Base-by-base conservation (phyloP, 2,888 invertebrate genomes). In the Agriotes lineatus region DNA sequence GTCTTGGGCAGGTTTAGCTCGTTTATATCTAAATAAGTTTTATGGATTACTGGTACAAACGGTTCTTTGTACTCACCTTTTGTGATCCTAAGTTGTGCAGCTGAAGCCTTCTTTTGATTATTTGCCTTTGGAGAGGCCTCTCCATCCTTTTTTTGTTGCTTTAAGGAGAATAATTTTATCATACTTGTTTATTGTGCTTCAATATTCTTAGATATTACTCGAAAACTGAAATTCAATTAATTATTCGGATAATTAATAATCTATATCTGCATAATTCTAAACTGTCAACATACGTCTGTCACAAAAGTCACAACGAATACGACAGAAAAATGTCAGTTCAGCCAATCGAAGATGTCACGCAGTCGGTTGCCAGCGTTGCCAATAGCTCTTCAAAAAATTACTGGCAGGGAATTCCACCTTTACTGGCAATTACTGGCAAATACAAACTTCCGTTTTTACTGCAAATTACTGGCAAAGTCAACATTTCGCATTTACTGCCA, bases 81-180 rank as follows among this genome's bases (percentile, higher is more conserved):
- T 84, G 96, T 96, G 82, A 98, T 96, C 85, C 98, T 91, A 82
- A 98, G 88, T 85, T 98, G 97, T 74, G 98, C 98, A 79, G 98
- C 97, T 75, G 97, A 96, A 75, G 96, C 95, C 86, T 96, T 96
- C 86, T 97, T 96, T 85, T 94, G 94, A 82, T 89, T 90, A 72
- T 91, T 90, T 80, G 88, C 86, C 82, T 88, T 89, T 78, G 94
- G 93, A 71, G 87, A 90, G 78, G 93, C 91, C 85, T 95, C 96
- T 82, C 96, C 97, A 90, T 97, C 97, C 89, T 97, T 97, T 88
- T 97, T 96, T 87, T 97, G 96, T 88, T 98, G 96, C 88, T 98
- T 98, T 83, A 98, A 87, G 77, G 97, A 96, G 90, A 98, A 98
- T 87, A 98, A 90, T 90, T 97, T 97, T 85, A 98, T 97, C 98